phyloP scores from a whole-genome alignment of 2,113 vertebrate genomes.

The Crocuta crocuta region DNA sequence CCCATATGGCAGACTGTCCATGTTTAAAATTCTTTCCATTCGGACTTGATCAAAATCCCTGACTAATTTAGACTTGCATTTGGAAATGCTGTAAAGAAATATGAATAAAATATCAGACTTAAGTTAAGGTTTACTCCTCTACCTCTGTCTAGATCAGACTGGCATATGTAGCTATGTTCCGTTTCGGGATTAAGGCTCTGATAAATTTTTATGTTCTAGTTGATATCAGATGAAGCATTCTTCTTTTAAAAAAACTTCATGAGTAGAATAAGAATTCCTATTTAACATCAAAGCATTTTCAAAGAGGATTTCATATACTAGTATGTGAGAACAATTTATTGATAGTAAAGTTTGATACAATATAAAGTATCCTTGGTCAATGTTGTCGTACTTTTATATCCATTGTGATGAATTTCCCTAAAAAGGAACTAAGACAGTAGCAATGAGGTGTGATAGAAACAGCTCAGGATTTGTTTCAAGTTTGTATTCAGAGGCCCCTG shows the following conservation, averaged over 20 bases:
- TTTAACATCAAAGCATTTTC: neutral
- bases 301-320: neutral
- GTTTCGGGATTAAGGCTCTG: neutral
- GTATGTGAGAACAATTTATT: neutral
- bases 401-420: neutral
- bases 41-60: slow-evolving; percentile 62
- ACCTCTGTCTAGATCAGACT: neutral
- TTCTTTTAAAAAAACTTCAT: neutral
- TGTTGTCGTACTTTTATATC: neutral
- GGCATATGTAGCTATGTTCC: neutral
- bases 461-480: neutral
- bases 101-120: neutral
- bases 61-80: slow-evolving; percentile 64
- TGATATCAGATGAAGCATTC: neutral
- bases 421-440: neutral
- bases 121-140: neutral
- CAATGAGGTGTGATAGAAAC: neutral
- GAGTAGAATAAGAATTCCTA: neutral
- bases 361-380: neutral
- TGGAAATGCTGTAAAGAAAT: slow-evolving; percentile 48
- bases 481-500: neutral
- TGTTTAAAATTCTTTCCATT: slow-evolving; percentile 69
- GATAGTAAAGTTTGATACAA: neutral
- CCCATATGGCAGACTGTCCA: slow-evolving; percentile 68
- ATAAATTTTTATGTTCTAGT: neutral